Evolutionary conservation across 2,113 vertebrate genomes (phyloP), one percentile per base, ranked within the genome.

Genomic region (Tapirus terrestris): DNA sequence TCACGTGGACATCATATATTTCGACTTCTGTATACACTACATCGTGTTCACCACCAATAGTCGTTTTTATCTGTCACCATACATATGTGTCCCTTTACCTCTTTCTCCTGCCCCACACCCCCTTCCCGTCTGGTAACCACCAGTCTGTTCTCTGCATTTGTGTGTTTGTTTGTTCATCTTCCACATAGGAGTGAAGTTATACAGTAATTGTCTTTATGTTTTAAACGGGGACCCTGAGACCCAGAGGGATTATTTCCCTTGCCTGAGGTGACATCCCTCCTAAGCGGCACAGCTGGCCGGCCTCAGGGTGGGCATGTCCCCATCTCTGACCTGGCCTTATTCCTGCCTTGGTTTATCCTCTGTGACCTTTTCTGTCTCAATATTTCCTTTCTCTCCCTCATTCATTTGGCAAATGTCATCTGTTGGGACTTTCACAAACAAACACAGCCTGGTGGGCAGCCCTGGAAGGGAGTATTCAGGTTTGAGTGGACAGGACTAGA

Each of bases 271-370:
- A 17, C 29, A 21, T 11, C 61, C 16, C 31, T 27, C 27, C 13
- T 14, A 14, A 9, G 67, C 87, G 39, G 39, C 14, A 12, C 87
- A 70, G 39, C 11, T 5, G 2, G 17, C 23, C 36, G 67, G 23
- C 58, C 45, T 82, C 25, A 25, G 43, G 70, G 51, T 3, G 33
- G 9, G 27, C 17, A 3, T 20, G 48, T 13, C 13, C 36, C 33
- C 2, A 14, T 60, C 68, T 77, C 61, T 79, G 56, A 70, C 31
- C 73, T 68, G 23, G 25, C 20, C 48, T 75, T 63, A 21, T 67
- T 82, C 80, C 53, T 89, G 86, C 21, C 53, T 51, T 76, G 83
- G 58, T 93, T 88, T 95, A 72, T 90, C 87, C 68, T 86, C 73
- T 58, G 45, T 82, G 77, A 92, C 65, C 53, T 72, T 91, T 96